Evolutionary conservation across 1,140 invertebrate species (phyloP), one percentile per base, ranked within the genome.

Genomic region (Zelostemma sp.): DNA sequence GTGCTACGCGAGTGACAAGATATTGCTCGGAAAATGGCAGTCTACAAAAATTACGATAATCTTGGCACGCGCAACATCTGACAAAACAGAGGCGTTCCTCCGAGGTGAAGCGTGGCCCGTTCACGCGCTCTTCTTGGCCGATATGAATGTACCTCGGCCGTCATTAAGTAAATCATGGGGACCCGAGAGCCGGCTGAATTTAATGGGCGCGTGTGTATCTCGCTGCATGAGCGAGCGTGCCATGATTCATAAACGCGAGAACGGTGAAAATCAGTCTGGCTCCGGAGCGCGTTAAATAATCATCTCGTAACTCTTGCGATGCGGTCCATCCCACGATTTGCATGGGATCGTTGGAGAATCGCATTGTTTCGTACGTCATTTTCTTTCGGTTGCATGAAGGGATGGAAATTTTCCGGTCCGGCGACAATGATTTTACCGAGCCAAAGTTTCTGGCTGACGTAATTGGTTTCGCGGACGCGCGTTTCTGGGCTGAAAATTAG

Each of bases 151-250:
- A 56, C 9, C 49, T 49, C 50, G 53, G 12, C 50, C 28, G 56
- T 69, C 64, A 64, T 69, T 68, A 68, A 72, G 69, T 75, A 75
- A 70, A 75, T 72, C 66, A 68, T 43, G 46, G 54, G 62, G 49
- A 58, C 55, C 41, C 51, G 11, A 3, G 49, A 45, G 47, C 55
- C 57, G 43, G 54, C 58, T 63, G 62, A 33, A 67, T 72, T 69
- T 72, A 72, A 74, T 72, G 57, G 64, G 15, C 31, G 9, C 54
- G 54, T 55, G 25, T 58, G 54, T 57, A 61, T 59, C 50, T 58
- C 40, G 40, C 47, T 51, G 47, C 40, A 15, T 33, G 41, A 19
- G 41, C 17, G 8, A 14, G 58, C 49, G 47, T 58, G 33, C 16
- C 47, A 41, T 51, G 58, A 68, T 61, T 68, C 58, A 68, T 58